phyloP scores from a whole-genome alignment of 2,113 vertebrate genomes.

The Syrmaticus mikado region DNA sequence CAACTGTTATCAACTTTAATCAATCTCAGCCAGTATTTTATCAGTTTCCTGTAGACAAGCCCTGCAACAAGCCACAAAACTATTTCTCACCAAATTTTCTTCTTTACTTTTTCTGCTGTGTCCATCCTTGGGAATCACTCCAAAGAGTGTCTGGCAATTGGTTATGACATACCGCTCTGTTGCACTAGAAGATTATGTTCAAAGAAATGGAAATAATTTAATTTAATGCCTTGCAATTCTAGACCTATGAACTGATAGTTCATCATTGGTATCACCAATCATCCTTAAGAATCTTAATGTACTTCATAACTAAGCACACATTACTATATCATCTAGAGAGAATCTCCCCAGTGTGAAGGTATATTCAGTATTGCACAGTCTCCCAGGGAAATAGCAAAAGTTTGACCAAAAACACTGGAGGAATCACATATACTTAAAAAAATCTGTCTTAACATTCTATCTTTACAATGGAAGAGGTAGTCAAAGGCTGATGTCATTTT shows the following conservation, averaged over 20 bases:
- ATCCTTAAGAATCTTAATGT: background rate
- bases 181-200: background rate
- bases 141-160: background rate
- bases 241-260: background rate
- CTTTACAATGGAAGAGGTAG: background rate
- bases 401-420: background rate
- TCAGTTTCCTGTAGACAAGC: background rate
- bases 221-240: background rate
- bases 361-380: background rate
- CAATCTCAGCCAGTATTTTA: background rate
- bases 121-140: background rate
- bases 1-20: background rate
- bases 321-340: background rate
- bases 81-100: background rate
- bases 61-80: background rate
- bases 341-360: background rate
- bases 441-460: background rate
- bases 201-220: background rate
- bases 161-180: background rate
- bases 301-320: background rate
- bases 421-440: background rate
- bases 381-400: background rate
- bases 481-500: background rate
- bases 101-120: background rate
- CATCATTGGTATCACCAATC: background rate